These are phyloP conservation scores for Ypsolopha scabrella DNA, from an alignment of 2,888 invertebrate species.

Conservation along the genomic window DNA sequence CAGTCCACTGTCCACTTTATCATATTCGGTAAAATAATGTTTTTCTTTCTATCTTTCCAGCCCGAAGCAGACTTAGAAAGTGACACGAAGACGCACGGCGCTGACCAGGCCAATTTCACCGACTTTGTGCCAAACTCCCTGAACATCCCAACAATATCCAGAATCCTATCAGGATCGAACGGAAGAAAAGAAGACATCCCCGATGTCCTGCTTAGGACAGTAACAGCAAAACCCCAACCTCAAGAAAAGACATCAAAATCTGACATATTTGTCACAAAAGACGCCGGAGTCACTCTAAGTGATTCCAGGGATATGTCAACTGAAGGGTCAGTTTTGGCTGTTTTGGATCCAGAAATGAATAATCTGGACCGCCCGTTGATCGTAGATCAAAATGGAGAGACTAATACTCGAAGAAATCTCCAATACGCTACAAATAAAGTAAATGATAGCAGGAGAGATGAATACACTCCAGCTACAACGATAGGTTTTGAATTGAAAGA, in stretches of 20 bases:
- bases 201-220: constrained; percentile 78
- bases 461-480: constrained; percentile 54
- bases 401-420: constrained; percentile 60
- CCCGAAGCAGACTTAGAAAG: constrained; percentile 51
- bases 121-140: constrained; percentile 77
- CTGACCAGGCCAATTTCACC: constrained; percentile 65
- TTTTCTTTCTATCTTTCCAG: constrained; percentile 25
- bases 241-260: constrained; percentile 57
- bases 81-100: constrained; percentile 41
- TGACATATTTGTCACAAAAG: constrained; percentile 53
- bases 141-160: constrained; percentile 84
- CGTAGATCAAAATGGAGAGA: constrained; percentile 61
- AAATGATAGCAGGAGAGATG: constrained; percentile 47
- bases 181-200: constrained; percentile 86
- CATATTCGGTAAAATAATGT: neutral
- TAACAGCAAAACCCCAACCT: constrained; percentile 70
- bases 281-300: constrained; percentile 54
- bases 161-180: constrained; percentile 88
- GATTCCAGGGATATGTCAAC: constrained; percentile 55
- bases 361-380: constrained; percentile 63
- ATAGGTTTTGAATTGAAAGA: constrained; percentile 59
- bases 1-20: no score
- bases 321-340: constrained; percentile 59
- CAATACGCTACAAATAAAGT: constrained; percentile 55
- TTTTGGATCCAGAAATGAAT: constrained; percentile 63